phyloP scores from a whole-genome alignment of 2,797 vertebrate genomes.

The Cheirogaleus major region DNA sequence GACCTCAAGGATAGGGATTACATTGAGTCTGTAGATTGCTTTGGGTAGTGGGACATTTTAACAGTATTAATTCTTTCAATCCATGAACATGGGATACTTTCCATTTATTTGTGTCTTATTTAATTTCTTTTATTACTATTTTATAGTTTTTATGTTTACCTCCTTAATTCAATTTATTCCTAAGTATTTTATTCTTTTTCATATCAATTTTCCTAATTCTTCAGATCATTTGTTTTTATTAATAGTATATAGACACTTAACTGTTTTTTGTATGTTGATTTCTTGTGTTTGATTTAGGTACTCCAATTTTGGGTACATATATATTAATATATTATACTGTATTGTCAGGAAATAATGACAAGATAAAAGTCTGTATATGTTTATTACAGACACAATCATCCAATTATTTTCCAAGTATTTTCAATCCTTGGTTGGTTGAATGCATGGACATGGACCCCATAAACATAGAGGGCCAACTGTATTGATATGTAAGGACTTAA shows the following conservation, averaged over 20 bases:
- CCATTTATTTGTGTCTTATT: not conserved
- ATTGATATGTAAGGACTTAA: not conserved
- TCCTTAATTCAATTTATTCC: not conserved
- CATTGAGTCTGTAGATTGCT: not conserved
- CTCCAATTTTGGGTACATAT: not conserved
- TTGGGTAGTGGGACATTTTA: not conserved
- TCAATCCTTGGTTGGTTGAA: not conserved
- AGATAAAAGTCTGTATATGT: not conserved
- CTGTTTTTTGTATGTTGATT: not conserved
- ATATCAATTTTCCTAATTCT: not conserved
- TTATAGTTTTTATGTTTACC: not conserved
- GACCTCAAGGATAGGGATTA: not conserved
- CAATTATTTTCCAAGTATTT: not conserved
- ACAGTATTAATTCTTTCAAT: not conserved
- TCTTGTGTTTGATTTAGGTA: not conserved
- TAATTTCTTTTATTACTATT: not conserved
- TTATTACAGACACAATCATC: not conserved
- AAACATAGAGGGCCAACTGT: not conserved
- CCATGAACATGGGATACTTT: not conserved
- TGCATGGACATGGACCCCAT: not conserved
- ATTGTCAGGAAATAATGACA: not conserved
- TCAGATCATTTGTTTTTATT: not conserved
- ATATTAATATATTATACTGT: not conserved
- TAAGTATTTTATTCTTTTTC: not conserved
- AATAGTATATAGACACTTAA: not conserved